These are phyloP conservation scores for Columba janthina DNA, from an alignment of 2,113 vertebrate genomes.

Conservation along the genomic window DNA sequence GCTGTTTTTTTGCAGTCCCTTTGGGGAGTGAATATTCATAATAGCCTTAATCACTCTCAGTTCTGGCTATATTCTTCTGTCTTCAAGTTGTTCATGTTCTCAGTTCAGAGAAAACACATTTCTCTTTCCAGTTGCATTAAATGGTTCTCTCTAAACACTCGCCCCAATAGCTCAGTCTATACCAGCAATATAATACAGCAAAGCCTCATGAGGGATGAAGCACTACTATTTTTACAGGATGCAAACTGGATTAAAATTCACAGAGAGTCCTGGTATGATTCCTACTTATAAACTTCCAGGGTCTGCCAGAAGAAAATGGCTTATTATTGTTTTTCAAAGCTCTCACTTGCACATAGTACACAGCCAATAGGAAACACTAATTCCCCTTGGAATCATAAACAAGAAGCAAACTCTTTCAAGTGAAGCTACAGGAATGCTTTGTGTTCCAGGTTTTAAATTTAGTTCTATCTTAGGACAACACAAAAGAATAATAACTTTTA, in stretches of 20 bases:
- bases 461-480: neutral
- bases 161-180: neutral
- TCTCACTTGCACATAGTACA: neutral
- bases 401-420: neutral
- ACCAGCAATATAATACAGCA: neutral
- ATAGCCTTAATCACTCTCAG: neutral
- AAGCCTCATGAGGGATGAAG: neutral
- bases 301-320: constrained; percentile 1
- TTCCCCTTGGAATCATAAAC: neutral
- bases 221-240: constrained; percentile 16
- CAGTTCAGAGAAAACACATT: neutral
- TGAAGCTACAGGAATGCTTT: neutral
- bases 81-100: neutral
- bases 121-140: neutral
- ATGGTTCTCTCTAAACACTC: neutral
- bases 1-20: neutral
- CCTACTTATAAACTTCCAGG: neutral
- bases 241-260: constrained; percentile 5
- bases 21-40: neutral
- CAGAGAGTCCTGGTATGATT: neutral
- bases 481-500: neutral
- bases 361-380: neutral
- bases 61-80: neutral
- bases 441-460: neutral
- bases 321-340: neutral